A percentile compares a stretch with the other conserved stretches of the same genome.
These are phyloP conservation scores for Gastrophryne carolinensis DNA, from an alignment of 2,797 vertebrate genomes.

Conservation along the genomic window DNA sequence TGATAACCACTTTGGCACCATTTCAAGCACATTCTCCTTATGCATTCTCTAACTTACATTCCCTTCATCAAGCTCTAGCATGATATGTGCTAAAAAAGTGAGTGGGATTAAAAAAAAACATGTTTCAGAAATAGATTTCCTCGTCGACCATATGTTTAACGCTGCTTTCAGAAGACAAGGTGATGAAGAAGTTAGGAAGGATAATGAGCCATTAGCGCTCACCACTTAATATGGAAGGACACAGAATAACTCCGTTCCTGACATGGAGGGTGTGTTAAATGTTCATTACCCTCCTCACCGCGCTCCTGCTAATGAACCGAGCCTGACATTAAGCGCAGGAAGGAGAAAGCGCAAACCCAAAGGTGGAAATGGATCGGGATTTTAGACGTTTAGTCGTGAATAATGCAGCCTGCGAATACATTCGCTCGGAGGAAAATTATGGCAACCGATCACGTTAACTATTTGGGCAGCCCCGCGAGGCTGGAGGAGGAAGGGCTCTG, in stretches of 20 bases:
- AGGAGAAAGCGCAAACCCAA: constrained; percentile 22
- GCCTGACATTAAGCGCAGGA: neutral
- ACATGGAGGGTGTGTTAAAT: constrained; percentile 4
- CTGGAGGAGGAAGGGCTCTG: constrained; percentile 37
- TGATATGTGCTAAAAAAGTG: neutral
- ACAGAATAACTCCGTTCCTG: neutral
- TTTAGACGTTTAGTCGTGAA: constrained; percentile 38
- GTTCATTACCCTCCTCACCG: constrained; percentile 4
- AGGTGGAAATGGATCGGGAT: constrained; percentile 34
- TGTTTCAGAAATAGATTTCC: neutral
- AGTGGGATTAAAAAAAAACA: neutral
- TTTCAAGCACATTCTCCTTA: neutral
- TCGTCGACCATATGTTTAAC: neutral
- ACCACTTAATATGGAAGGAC: neutral
- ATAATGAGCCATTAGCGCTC: no score
- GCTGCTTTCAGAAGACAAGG: no score
- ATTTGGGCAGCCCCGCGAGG: constrained; percentile 52
- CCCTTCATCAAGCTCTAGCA: neutral
- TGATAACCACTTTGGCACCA: no score
- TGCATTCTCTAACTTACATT: neutral
- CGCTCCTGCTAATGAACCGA: constrained; percentile 3
- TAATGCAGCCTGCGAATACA: constrained; percentile 14
- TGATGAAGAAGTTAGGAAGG: no score
- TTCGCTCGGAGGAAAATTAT: constrained; percentile 9
- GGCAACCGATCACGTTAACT: constrained; percentile 55